phyloP scores from a whole-genome alignment of 2,113 vertebrate species.

The Gobiocypris rarus region DNA sequence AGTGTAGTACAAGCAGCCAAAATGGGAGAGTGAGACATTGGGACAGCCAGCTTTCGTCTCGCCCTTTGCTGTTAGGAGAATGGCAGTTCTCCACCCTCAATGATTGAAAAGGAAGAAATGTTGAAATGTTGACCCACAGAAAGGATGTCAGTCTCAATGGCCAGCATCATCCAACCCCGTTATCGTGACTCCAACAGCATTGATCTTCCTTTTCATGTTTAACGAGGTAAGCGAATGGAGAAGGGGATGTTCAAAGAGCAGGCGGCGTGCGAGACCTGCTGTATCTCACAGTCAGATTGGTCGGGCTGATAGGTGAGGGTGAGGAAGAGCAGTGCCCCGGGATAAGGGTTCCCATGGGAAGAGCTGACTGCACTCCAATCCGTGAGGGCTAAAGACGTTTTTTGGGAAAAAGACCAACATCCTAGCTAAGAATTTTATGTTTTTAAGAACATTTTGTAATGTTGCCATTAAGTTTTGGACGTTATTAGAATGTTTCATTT shows the following conservation, averaged over 20 bases:
- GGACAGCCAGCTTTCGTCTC: constrained; percentile 9
- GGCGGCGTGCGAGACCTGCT: constrained; percentile 76
- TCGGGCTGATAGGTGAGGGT: constrained; percentile 86
- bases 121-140: constrained; percentile 55
- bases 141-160: constrained; percentile 66
- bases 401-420: neutral
- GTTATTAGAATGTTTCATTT: too few species aligned
- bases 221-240: constrained; percentile 88
- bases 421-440: neutral
- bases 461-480: too few species aligned
- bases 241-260: constrained; percentile 83
- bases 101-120: neutral
- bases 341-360: constrained; percentile 73
- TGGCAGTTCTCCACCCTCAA: neutral
- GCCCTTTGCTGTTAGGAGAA: constrained; percentile 10
- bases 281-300: constrained; percentile 90
- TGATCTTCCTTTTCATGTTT: constrained; percentile 91
- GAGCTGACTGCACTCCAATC: constrained; percentile 23
- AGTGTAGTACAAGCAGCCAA: constrained; percentile 32
- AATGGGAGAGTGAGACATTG: constrained; percentile 12
- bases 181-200: constrained; percentile 82
- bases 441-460: neutral
- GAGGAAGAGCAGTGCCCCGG: constrained; percentile 81
- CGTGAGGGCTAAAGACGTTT: neutral
- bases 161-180: constrained; percentile 68